A percentile compares a stretch with the other conserved stretches of the same genome.
Conservation (phyloP, 2,888 invertebrate genomes). For the Ophonus ardosiacus region DNA sequence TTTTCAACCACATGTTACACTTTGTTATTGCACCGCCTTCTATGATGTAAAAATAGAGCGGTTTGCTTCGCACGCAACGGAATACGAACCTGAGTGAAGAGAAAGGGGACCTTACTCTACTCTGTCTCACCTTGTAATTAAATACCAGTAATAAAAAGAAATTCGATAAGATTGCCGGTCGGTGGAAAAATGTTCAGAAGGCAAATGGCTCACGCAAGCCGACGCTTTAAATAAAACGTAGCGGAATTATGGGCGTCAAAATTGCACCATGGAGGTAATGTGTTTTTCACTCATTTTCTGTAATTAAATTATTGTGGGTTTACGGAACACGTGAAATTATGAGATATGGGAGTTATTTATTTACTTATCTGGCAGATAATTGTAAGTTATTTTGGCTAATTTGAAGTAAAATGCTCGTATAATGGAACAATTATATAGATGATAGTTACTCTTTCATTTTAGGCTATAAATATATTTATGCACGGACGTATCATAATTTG, state of each 20-base stretch:
- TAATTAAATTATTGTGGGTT: constrained; percentile 26
- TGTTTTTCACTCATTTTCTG: constrained; percentile 29
- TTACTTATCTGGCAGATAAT: not conserved
- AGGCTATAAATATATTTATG: no score
- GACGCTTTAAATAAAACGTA: constrained; percentile 42
- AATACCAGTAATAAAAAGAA: constrained; percentile 51
- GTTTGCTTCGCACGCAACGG: constrained; percentile 30
- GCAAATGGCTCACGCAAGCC: constrained; percentile 30
- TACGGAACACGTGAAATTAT: constrained; percentile 11
- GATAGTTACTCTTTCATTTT: no score
- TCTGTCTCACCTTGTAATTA: constrained; percentile 51
- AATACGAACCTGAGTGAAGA: constrained; percentile 8
- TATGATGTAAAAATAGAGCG: constrained; percentile 36
- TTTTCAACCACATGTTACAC: constrained; percentile 41
- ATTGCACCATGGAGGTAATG: constrained; percentile 30
- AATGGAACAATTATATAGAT: not conserved
- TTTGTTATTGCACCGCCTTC: constrained; percentile 33
- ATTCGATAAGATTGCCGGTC: constrained; percentile 51
- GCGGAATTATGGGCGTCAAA: constrained; percentile 38
- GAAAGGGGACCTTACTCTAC: not conserved
- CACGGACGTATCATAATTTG: no score
- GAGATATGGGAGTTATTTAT: not conserved
- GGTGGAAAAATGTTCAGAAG: constrained; percentile 37
- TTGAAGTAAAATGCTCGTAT: not conserved
- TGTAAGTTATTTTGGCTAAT: not conserved